Base-by-base conservation (phyloP, 2,888 invertebrate genomes). In the Dorcus parallelipipedus region DNA sequence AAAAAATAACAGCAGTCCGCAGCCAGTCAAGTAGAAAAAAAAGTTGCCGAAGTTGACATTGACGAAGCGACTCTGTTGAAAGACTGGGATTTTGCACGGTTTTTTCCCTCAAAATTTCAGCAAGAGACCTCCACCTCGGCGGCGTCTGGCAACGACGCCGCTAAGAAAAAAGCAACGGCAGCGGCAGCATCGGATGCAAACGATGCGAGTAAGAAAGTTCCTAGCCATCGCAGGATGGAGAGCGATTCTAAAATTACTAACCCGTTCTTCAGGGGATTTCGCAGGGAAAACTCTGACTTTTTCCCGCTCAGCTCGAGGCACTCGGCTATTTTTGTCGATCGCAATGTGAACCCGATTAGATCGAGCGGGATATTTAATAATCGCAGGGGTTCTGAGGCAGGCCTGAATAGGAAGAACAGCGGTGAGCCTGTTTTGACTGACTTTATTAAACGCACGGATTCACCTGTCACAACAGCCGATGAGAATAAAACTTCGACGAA, bases 61-160 rank as follows among this genome's bases (percentile, higher is more conserved):
- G 91, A 91, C 74, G 91, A 91, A 76, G 89, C 90, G 63, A 87
- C 88, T 54, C 83, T 93, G 64, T 82, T 93, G 69, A 89, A 90
- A 79, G 92, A 93, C 73, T 93, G 92, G 93, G 90, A 93, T 80
- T 89, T 93, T 78, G 90, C 90, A 67, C 86, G 89, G 75, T 92
- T 93, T 82, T 92, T 93, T 79, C 90, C 88, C 9, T 79, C 80
- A 60, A 81, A 79, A 71, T 78, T 70, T 65, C 67, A 67, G 54
- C 60, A 69, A 41, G 51, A 64, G n/a, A 58, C 67, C 23, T 61
- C 66, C 7, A 62, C 64, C 40, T 47, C 50, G 40, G 38, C 47
- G 51, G 41, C 53, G 38, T 45, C 57, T 17, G 39, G 59, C n/a
- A 54, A 45, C 20, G 33, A 26, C 33, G 33, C 10, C 20, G 9